Conservation (phyloP, 2,888 invertebrate genomes). For the Orchestes rusci region DNA sequence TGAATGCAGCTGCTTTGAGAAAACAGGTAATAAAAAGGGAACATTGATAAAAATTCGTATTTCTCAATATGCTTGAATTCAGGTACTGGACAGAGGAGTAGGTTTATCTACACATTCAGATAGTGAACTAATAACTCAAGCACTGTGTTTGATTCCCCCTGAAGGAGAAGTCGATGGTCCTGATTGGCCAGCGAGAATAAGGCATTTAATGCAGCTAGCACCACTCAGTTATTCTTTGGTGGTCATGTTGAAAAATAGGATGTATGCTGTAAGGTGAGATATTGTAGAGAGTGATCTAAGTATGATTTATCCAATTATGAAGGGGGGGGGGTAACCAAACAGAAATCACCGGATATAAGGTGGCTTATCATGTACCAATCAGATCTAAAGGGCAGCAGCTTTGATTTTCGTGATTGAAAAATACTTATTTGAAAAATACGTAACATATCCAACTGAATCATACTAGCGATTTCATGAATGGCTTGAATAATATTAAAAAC, state of each 20-base stretch:
- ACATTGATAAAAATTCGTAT: background rate
- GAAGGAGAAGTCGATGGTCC: conserved; percentile 81
- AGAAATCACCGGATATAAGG: no score
- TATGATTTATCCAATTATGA: no score
- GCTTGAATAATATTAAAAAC: no score
- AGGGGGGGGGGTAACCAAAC: no score
- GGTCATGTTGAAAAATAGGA: conserved; percentile 86
- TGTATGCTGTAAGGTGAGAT: conserved; percentile 68
- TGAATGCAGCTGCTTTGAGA: conserved; percentile 81
- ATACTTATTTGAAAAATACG: no score
- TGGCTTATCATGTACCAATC: no score
- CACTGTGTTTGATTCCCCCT: conserved; percentile 85
- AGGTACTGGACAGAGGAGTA: conserved; percentile 89
- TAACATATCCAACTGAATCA: no score
- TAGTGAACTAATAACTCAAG: conserved; percentile 94
- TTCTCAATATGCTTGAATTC: conserved; percentile 3
- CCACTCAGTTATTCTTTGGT: conserved; percentile 93
- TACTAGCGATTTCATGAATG: no score
- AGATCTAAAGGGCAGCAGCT: no score
- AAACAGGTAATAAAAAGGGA: conserved; percentile 59
- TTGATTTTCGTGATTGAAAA: no score
- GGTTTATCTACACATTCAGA: conserved; percentile 95
- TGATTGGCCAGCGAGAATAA: conserved; percentile 88
- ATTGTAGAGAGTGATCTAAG: no score
- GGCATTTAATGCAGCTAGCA: conserved; percentile 86